These are phyloP conservation scores for Stenodera caucasica DNA, from an alignment of 2,888 invertebrate species.

Conservation along the genomic window DNA sequence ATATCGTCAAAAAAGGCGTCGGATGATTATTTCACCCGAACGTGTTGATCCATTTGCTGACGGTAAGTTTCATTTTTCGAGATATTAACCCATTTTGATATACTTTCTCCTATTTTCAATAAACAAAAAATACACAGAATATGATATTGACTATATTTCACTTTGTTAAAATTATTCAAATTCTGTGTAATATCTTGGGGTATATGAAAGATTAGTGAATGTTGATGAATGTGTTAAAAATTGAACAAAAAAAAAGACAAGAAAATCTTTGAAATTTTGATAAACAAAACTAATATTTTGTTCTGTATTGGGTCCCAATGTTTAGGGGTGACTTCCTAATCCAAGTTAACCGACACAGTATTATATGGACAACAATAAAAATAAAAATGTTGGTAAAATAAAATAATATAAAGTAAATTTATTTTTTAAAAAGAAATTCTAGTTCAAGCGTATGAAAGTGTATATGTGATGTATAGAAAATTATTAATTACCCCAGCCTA, in stretches of 20 bases:
- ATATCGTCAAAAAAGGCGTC: slow-evolving; percentile 84
- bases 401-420: slow-evolving; percentile 12
- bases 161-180: slow-evolving; percentile 17
- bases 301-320: slow-evolving; percentile 47
- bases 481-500: slow-evolving; percentile 66
- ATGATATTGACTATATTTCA: slow-evolving; percentile 17
- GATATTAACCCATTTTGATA: background rate
- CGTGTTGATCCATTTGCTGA: slow-evolving; percentile 97
- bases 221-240: slow-evolving; percentile 30
- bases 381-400: slow-evolving; percentile 29
- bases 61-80: slow-evolving; percentile 65
- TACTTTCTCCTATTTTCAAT: slow-evolving; percentile 16
- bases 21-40: slow-evolving; percentile 96
- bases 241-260: slow-evolving; percentile 26
- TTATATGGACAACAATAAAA: slow-evolving; percentile 25
- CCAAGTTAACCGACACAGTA: slow-evolving; percentile 27
- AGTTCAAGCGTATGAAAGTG: slow-evolving; percentile 51
- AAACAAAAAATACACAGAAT: slow-evolving; percentile 17
- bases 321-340: slow-evolving; percentile 42
- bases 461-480: slow-evolving; percentile 59
- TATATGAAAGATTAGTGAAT: slow-evolving; percentile 40
- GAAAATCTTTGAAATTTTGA: slow-evolving; percentile 26
- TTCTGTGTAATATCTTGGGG: slow-evolving; percentile 38
- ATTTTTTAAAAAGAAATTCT: background rate
- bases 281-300: slow-evolving; percentile 46